phyloP scores from a whole-genome alignment of 2,113 vertebrate species.

The Monopterus albus region DNA sequence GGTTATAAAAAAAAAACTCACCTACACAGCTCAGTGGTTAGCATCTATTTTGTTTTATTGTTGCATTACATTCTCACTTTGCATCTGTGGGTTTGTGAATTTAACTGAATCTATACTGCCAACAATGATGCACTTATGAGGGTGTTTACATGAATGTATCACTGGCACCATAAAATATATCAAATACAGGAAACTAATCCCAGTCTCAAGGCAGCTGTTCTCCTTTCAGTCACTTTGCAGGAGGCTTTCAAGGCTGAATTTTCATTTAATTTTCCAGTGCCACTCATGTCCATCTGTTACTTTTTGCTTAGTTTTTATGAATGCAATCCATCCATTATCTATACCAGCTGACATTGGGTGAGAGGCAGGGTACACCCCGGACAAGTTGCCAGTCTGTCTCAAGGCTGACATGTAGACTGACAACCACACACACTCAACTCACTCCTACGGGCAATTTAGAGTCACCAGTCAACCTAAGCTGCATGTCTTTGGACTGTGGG shows the following conservation, averaged over 20 bases:
- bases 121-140: too few species aligned
- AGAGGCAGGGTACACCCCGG: too few species aligned
- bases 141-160: not conserved
- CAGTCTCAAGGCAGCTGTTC: not conserved
- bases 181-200: not conserved
- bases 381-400: too few species aligned
- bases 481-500: too few species aligned
- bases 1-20: not conserved
- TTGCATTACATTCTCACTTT: slow-evolving; percentile 1
- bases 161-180: not conserved
- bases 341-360: too few species aligned
- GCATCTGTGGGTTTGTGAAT: not conserved
- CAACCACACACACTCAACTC: too few species aligned
- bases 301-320: not conserved
- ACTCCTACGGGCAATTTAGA: too few species aligned
- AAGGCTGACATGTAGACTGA: too few species aligned
- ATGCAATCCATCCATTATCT: too few species aligned
- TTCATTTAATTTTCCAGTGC: not conserved
- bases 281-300: not conserved
- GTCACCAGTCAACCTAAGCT: too few species aligned
- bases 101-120: too few species aligned
- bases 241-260: not conserved
- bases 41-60: not conserved
- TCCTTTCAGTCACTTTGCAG: not conserved
- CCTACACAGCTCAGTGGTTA: not conserved